Percentiles rank a stretch among this genome's conserved stretches.
Evolutionary conservation across 2,797 vertebrate species (phyloP).

Genomic region (Micrastur ruficollis): DNA sequence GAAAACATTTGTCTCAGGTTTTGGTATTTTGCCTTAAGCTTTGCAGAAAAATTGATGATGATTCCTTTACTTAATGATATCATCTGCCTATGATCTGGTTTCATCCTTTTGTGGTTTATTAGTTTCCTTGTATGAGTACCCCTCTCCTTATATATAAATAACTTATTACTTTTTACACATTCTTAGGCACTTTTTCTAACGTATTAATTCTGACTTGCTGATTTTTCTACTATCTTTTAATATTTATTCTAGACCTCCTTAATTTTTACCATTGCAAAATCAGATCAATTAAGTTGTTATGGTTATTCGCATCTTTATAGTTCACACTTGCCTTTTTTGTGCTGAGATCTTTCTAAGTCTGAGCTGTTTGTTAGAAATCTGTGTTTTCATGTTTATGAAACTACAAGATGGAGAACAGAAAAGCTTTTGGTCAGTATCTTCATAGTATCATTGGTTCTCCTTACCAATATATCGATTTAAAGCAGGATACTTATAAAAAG

Average conservation of each 20-base stretch:
- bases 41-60: neutral
- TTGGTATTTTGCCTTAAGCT: constrained; percentile 2
- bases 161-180: neutral
- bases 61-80: neutral
- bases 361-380: neutral
- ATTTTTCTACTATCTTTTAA: neutral
- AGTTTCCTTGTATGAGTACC: neutral
- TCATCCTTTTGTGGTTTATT: neutral
- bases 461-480: neutral
- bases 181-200: neutral
- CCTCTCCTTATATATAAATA: neutral
- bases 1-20: neutral
- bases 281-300: neutral
- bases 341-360: neutral
- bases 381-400: neutral
- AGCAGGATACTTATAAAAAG: neutral
- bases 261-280: neutral
- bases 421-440: neutral
- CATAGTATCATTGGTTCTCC: neutral
- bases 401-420: neutral
- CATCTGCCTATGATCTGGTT: neutral
- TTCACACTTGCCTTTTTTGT: neutral
- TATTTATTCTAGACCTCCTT: neutral
- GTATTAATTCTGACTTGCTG: neutral
- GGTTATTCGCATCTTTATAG: neutral